These are phyloP conservation scores for Drosophila carrolli DNA, from an alignment of 1,140 invertebrate genomes.

Conservation along the genomic window DNA sequence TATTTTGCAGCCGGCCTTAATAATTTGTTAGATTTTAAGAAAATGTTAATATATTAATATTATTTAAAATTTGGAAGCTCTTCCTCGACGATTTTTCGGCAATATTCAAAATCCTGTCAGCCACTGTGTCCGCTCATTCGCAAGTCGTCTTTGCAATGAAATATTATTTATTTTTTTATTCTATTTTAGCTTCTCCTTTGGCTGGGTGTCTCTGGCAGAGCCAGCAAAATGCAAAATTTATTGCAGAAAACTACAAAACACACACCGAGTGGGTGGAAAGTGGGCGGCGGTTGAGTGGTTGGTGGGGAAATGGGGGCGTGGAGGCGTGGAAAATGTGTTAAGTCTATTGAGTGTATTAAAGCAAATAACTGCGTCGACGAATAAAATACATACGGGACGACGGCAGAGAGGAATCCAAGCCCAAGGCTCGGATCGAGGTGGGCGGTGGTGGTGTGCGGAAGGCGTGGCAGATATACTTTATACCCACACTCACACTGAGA, in stretches of 20 bases:
- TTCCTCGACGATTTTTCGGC: neutral
- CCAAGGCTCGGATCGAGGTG: constrained; percentile 13
- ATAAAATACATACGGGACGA: constrained; percentile 69
- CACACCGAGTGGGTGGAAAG: constrained; percentile 32
- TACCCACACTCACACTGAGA: constrained; percentile 27
- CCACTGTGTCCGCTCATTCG: constrained; percentile 25
- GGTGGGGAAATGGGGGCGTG: neutral
- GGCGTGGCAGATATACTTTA: constrained; percentile 57
- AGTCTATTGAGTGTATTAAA: constrained; percentile 83
- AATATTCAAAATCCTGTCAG: constrained; percentile 1
- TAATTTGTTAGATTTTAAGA: too few species aligned
- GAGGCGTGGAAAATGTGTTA: constrained; percentile 79
- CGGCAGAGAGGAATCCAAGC: constrained; percentile 19
- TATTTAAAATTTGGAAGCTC: too few species aligned
- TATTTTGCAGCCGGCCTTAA: too few species aligned
- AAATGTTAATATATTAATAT: too few species aligned
- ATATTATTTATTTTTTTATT: constrained; percentile 31
- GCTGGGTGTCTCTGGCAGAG: constrained; percentile 57
- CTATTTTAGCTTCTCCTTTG: constrained; percentile 25
- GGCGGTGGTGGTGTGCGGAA: neutral
- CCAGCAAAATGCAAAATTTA: constrained; percentile 81
- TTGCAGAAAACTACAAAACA: constrained; percentile 75
- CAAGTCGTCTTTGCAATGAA: constrained; percentile 24
- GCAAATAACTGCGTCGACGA: constrained; percentile 79
- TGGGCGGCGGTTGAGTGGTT: neutral